Conservation (phyloP, 2,113 vertebrate species). For the Callaeas wilsoni region DNA sequence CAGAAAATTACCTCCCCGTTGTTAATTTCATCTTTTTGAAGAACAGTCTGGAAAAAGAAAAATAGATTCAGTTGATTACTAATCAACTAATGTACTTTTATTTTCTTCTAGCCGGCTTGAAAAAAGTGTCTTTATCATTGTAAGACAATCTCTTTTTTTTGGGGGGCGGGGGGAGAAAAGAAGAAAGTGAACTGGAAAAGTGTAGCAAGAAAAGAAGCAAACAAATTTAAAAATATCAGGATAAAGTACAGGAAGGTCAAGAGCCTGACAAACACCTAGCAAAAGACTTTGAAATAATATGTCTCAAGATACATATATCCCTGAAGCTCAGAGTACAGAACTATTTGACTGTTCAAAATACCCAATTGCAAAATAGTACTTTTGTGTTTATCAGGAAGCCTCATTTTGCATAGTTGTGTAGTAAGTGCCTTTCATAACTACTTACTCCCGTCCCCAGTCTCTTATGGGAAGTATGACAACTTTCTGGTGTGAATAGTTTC, state of each 20-base stretch:
- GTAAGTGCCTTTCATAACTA: not conserved
- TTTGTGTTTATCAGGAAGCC: not conserved
- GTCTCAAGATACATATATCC: not conserved
- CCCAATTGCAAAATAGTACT: not conserved
- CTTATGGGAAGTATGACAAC: not conserved
- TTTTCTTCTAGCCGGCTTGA: not conserved
- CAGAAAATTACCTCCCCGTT: not conserved
- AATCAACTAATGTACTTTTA: not conserved
- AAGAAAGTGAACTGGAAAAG: not conserved
- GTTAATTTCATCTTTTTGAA: not conserved
- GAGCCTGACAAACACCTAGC: not conserved
- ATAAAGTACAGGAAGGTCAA: not conserved
- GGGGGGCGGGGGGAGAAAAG: accelerated
- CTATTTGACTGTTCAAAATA: not conserved
- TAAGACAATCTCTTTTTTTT: not conserved
- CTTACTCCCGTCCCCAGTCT: not conserved
- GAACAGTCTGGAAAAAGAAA: not conserved
- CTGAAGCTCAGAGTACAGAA: not conserved
- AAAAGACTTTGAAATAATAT: not conserved
- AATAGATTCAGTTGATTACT: not conserved
- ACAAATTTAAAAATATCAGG: not conserved
- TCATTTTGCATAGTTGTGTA: not conserved
- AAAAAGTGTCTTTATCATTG: not conserved
- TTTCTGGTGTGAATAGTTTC: not conserved
- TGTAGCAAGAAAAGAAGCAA: not conserved